A percentile compares a stretch with the other conserved stretches of the same genome.
phyloP scores from a whole-genome alignment of 2,113 vertebrate genomes.

The Ptilorrhoa leucosticta region DNA sequence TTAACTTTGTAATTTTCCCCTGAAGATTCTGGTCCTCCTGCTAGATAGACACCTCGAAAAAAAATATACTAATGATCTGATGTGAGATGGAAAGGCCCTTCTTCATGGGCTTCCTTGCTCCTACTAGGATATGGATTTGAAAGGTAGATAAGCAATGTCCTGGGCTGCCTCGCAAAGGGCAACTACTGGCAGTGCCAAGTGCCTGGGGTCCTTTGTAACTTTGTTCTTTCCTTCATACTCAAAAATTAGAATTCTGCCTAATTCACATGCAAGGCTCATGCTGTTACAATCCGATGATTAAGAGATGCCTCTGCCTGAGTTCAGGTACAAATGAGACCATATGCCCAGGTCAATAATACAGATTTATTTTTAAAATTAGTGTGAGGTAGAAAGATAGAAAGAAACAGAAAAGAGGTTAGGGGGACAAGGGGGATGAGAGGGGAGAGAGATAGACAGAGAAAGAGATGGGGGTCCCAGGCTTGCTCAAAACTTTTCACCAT shows the following conservation, averaged over 20 bases:
- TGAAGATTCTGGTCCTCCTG: not conserved
- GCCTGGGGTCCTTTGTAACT: not conserved
- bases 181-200: not conserved
- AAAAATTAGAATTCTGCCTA: not conserved
- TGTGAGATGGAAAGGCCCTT: not conserved
- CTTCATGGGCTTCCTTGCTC: not conserved
- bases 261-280: not conserved
- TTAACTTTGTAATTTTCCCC: not conserved
- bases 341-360: not conserved
- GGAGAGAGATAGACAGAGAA: not conserved
- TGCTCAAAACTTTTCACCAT: not conserved
- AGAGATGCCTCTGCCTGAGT: not conserved
- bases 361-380: not conserved
- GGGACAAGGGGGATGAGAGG: accelerated
- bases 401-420: not conserved
- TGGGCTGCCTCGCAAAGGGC: not conserved
- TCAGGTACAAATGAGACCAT: not conserved
- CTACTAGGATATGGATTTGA: not conserved
- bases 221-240: not conserved
- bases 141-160: not conserved
- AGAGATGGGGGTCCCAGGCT: accelerated
- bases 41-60: not conserved
- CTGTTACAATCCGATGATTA: not conserved
- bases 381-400: not conserved
- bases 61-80: not conserved